Evolutionary conservation across 1,140 invertebrate genomes (phyloP).

Genomic region (Muscidifurax raptorellus): DNA sequence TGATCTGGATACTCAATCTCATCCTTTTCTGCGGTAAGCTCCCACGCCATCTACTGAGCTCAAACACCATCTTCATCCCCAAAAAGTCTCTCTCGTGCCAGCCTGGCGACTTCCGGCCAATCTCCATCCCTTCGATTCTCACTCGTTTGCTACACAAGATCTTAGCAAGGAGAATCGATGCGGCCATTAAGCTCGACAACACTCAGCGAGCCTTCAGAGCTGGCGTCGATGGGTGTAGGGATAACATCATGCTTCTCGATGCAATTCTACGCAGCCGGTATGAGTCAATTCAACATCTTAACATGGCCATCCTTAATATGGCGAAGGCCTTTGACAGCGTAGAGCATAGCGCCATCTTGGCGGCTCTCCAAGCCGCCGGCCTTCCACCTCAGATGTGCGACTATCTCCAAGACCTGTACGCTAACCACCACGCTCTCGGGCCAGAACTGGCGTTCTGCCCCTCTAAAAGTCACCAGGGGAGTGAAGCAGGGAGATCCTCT

Average conservation of each 20-base stretch:
- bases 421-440: neutral
- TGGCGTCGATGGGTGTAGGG: slow-evolving; percentile 51
- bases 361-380: neutral
- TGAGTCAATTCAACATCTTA: too few relatives aligned
- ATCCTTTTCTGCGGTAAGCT: slow-evolving; percentile 28
- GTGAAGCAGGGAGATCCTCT: slow-evolving; percentile 76
- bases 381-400: neutral
- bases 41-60: neutral
- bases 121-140: slow-evolving; percentile 48
- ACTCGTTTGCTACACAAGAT: slow-evolving; percentile 54
- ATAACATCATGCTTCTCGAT: too few relatives aligned
- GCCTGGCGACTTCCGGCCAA: slow-evolving; percentile 52
- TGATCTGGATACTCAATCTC: slow-evolving; percentile 47
- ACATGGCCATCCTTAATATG: too few relatives aligned
- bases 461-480: too few relatives aligned
- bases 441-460: neutral
- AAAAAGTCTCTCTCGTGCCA: slow-evolving; percentile 44
- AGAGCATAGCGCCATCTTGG: neutral
- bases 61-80: slow-evolving; percentile 54
- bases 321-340: slow-evolving; percentile 5
- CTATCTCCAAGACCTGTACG: slow-evolving; percentile 2
- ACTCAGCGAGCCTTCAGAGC: slow-evolving; percentile 51
- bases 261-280: too few relatives aligned
- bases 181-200: neutral
- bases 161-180: slow-evolving; percentile 33